These are phyloP conservation scores for Dicyrtomina minuta DNA, from an alignment of 2,888 invertebrate species.

Conservation along the genomic window DNA sequence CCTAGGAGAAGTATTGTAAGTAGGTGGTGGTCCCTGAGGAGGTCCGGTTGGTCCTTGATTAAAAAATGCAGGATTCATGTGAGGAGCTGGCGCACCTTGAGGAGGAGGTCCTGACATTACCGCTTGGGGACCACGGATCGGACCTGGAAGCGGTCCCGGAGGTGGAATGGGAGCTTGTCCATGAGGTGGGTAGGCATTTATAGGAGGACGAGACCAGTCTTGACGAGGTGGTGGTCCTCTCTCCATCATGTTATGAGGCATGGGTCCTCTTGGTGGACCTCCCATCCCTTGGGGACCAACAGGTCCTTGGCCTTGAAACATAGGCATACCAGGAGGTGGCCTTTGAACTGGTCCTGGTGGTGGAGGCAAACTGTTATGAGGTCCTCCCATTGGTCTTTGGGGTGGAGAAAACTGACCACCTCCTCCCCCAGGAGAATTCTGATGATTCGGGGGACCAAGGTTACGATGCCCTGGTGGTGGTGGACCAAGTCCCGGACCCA, in stretches of 20 bases:
- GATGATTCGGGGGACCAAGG: conserved; percentile 59
- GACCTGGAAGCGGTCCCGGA: conserved; percentile 59
- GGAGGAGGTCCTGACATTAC: conserved; percentile 61
- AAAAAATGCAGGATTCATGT: conserved; percentile 96
- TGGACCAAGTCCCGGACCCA: conserved; percentile 63
- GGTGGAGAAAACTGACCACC: conserved; percentile 60
- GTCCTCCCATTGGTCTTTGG: conserved; percentile 61
- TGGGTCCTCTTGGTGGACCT: conserved; percentile 54
- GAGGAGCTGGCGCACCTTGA: conserved; percentile 73
- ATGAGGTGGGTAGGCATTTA: conserved; percentile 58
- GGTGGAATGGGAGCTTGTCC: conserved; percentile 65
- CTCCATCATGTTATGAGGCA: conserved; percentile 53
- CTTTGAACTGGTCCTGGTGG: conserved; percentile 54
- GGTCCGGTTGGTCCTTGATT: conserved; percentile 66
- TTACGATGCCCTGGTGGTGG: conserved; percentile 62
- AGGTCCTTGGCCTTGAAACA: conserved; percentile 46
- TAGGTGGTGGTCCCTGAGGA: conserved; percentile 57
- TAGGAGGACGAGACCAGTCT: conserved; percentile 74
- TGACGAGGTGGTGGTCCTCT: conserved; percentile 65
- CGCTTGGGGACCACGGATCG: conserved; percentile 53
- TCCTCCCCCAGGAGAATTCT: conserved; percentile 54
- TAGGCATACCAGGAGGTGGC: conserved; percentile 47
- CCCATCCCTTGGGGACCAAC: conserved; percentile 55
- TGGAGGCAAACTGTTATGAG: conserved; percentile 52
- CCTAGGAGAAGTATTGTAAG: conserved; percentile 53